phyloP scores from a whole-genome alignment of 2,888 invertebrate species.

The Acrobeloides nanus region DNA sequence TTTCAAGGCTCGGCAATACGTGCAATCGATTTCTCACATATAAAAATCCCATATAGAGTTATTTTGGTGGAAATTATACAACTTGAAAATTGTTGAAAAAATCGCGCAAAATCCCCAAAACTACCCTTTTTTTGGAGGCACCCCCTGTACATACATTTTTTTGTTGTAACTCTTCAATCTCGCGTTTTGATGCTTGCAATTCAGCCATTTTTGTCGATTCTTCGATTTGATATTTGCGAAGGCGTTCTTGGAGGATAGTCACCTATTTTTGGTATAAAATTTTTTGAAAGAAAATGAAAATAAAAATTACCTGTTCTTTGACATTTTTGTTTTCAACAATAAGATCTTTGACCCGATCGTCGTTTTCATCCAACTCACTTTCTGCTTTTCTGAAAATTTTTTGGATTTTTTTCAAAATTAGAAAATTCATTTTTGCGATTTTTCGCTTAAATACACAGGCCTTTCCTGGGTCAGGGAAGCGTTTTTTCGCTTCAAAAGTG shows the following conservation, averaged over 20 bases:
- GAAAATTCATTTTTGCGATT: not conserved
- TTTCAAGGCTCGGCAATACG: too few species aligned
- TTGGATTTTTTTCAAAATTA: not conserved
- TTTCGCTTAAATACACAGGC: too few species aligned
- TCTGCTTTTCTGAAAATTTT: conserved; percentile 14
- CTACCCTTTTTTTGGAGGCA: too few species aligned
- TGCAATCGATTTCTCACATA: too few species aligned
- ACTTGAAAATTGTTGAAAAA: too few species aligned
- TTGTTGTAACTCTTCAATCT: conserved; percentile 42
- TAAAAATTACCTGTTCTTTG: conserved; percentile 37
- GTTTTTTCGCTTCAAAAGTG: conserved; percentile 1
- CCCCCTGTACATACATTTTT: conserved; percentile 29
- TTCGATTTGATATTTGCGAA: conserved; percentile 39
- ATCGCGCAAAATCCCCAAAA: too few species aligned
- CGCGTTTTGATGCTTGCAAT: conserved; percentile 32
- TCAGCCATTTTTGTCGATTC: conserved; percentile 31
- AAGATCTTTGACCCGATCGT: conserved; percentile 28
- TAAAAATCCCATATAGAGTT: too few species aligned
- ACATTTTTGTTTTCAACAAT: conserved; percentile 40
- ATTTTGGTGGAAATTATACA: too few species aligned
- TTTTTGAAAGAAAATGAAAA: not conserved
- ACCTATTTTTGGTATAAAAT: conserved; percentile 5
- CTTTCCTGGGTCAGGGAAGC: too few species aligned
- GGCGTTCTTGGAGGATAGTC: conserved; percentile 39
- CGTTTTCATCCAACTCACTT: conserved; percentile 22